Conservation (phyloP, 2,888 invertebrate genomes). For the Eilema caniola region DNA sequence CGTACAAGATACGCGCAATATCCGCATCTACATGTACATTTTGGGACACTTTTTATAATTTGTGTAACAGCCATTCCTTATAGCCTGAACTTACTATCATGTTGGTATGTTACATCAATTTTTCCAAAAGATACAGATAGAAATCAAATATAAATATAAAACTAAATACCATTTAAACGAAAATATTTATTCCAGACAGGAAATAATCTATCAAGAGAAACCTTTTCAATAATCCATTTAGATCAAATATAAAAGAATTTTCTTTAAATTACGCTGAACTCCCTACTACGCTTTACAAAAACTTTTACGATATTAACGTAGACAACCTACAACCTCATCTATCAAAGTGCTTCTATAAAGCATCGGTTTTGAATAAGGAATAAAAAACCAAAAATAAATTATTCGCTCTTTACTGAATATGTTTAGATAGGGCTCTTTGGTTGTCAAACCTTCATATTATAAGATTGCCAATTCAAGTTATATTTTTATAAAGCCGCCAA, state of each 20-base stretch:
- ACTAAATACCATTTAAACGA: background rate
- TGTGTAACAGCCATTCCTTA: too few relatives aligned
- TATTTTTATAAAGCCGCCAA: slow-evolving; percentile 13
- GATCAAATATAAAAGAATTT: slow-evolving; percentile 40
- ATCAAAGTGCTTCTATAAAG: slow-evolving; percentile 51
- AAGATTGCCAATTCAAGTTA: slow-evolving; percentile 40
- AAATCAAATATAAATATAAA: background rate
- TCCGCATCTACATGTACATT: too few relatives aligned
- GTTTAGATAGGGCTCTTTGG: slow-evolving; percentile 41
- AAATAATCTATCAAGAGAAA: slow-evolving; percentile 35
- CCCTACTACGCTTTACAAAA: slow-evolving; percentile 31
- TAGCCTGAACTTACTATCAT: too few relatives aligned
- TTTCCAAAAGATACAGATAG: background rate
- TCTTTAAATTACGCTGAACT: slow-evolving; percentile 36
- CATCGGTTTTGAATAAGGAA: slow-evolving; percentile 42
- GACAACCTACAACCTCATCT: slow-evolving; percentile 51
- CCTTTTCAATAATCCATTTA: slow-evolving; percentile 46
- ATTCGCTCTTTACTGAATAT: slow-evolving; percentile 41
- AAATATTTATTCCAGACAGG: background rate
- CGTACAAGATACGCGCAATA: too few relatives aligned
- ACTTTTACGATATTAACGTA: slow-evolving; percentile 43
- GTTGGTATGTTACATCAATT: too few relatives aligned
- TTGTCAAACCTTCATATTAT: slow-evolving; percentile 36
- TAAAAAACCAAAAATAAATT: slow-evolving; percentile 47
- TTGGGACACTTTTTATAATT: too few relatives aligned